These are phyloP conservation scores for Pundamilia nyererei DNA, from an alignment of 2,113 vertebrate genomes.

Conservation along the genomic window DNA sequence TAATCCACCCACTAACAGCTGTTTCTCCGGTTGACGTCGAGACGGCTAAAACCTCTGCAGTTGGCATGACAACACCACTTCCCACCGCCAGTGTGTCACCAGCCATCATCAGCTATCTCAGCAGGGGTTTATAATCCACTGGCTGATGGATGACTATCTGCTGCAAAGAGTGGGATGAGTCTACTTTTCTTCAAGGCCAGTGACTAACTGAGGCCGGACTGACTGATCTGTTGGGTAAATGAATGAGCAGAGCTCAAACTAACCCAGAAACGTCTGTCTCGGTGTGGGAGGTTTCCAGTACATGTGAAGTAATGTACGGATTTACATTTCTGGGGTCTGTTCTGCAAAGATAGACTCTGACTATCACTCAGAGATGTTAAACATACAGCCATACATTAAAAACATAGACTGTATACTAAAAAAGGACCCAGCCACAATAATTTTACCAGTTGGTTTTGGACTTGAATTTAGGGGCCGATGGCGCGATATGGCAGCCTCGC, in stretches of 20 bases:
- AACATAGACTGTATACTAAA: background rate
- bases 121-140: constrained; percentile 5
- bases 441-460: background rate
- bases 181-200: background rate
- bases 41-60: background rate
- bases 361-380: background rate
- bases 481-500: no score
- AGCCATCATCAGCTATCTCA: background rate
- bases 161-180: background rate
- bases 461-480: background rate
- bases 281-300: background rate
- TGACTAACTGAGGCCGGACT: background rate
- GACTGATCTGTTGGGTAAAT: background rate
- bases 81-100: background rate
- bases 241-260: background rate
- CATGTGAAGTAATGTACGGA: background rate
- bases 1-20: constrained; percentile 41
- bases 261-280: background rate
- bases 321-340: background rate
- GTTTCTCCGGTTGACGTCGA: background rate
- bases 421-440: fast-evolving
- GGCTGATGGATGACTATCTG: constrained; percentile 16
- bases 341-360: background rate
- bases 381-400: background rate
- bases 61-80: constrained; percentile 20